These are phyloP conservation scores for Calyptommatus sinebrachiatus DNA, from an alignment of 2,113 vertebrate species.

Conservation along the genomic window DNA sequence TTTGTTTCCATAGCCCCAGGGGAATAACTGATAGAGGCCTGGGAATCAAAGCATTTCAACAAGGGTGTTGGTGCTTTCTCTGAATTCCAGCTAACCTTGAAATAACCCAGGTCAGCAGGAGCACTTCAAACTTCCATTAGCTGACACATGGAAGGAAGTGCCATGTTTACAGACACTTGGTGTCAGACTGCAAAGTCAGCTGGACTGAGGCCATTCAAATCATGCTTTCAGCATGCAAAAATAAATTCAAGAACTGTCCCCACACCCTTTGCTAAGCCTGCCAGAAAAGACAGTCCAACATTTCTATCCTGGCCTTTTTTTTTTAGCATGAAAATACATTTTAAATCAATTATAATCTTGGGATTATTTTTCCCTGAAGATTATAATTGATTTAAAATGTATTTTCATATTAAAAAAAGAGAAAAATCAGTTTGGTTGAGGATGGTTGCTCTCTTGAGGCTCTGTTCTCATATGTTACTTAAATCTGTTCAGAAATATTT, in stretches of 20 bases:
- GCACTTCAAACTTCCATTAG: conserved; percentile 13
- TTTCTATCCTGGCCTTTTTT: background rate
- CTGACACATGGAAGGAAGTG: background rate
- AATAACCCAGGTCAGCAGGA: background rate
- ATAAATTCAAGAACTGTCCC: background rate
- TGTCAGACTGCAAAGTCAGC: conserved; percentile 9
- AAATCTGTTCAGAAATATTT: too few relatives aligned
- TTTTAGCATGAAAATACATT: background rate
- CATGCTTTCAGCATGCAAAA: background rate
- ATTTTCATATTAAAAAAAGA: too few relatives aligned
- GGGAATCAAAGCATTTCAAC: background rate
- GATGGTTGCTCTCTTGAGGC: too few relatives aligned
- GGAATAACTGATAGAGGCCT: background rate
- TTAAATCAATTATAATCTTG: background rate
- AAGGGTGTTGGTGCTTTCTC: background rate
- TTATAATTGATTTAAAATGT: too few relatives aligned
- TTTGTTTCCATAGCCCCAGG: background rate
- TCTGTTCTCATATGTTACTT: background rate
- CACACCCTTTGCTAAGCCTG: background rate
- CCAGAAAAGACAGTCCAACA: background rate
- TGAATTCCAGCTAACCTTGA: background rate
- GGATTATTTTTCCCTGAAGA: background rate
- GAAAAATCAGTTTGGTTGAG: too few relatives aligned
- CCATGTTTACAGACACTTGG: background rate
- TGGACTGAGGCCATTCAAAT: background rate